Base-by-base conservation (phyloP, 2,113 vertebrate species). In the Choloepus hoffmanni region DNA sequence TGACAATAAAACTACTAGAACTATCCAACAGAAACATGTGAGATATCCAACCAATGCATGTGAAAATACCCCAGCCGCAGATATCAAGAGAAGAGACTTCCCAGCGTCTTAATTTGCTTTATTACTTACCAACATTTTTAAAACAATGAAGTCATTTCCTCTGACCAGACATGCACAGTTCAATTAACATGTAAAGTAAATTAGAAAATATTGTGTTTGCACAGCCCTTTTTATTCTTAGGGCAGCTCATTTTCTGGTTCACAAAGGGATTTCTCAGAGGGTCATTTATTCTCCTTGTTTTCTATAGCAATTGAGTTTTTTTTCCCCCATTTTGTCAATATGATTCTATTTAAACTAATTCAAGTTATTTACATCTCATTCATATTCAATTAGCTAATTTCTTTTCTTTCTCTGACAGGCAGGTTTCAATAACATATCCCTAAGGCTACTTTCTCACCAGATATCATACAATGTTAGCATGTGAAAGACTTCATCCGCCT, bases 361-460 rank as follows among this genome's bases (percentile, higher is more conserved):
- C 84, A 85, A 88, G 68, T 70, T 74, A 94, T 94, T 95, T 96
- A 85, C 48, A 92, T 87, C 94, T 92, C 94, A 77, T 87, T 94
- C 92, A 95, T 92, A 93, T 94, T 95, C 74, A 92, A 10, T 43
- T 15, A n/a, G 21, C 62, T 74, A 76, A 53, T 88, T 72, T 60
- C 30, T 94, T 84, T 90, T 73, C 81, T 87, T 87, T 82, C 65
- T 67, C 43, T n/a, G 12, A 73, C 60, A 62, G 87, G 68, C 43
- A 87, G 87, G 94, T 90, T 81, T 96, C 60, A 95, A 14, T 28
- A 36, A 53, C 19, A 21, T 1, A 65, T 87, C 60, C 68, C 53
- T 12, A 79, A 78, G 60, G 72, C 55, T 60, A 62, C 79, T 36
- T 87, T 85, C 45, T 89, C 90, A 94, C 40, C 50, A 92, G 67